These are phyloP conservation scores for Drosophila nigromelanica DNA, from an alignment of 1,140 invertebrate species.

Conservation along the genomic window DNA sequence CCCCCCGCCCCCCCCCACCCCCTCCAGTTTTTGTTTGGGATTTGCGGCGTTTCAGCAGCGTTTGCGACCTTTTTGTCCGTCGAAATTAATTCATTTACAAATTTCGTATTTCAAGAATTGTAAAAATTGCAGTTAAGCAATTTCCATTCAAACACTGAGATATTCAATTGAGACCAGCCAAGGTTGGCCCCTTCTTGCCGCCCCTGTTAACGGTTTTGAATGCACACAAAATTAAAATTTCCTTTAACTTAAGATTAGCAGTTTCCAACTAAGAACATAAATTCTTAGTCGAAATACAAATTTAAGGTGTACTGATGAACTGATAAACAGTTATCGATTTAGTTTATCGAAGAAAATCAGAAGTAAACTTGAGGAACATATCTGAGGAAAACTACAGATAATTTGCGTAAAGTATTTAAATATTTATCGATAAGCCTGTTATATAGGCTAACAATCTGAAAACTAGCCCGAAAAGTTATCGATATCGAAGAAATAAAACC, in stretches of 20 bases:
- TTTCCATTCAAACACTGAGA: constrained; percentile 51
- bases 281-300: no score
- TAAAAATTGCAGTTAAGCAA: constrained; percentile 67
- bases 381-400: no score
- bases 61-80: constrained; percentile 24
- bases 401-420: not conserved
- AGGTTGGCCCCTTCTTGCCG: not conserved
- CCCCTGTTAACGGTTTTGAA: no score
- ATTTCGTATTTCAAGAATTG: constrained; percentile 31
- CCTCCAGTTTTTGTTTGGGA: constrained; percentile 14
- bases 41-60: constrained; percentile 26
- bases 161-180: not conserved
- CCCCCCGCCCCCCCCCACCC: not conserved
- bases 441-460: no score
- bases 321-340: no score
- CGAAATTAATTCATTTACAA: constrained; percentile 70
- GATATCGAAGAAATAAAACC: not conserved
- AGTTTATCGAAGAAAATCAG: no score
- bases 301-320: no score
- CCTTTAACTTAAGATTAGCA: no score
- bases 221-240: not conserved
- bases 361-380: no score
- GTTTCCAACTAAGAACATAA: no score
- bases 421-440: not conserved
- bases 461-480: not conserved